Evolutionary conservation across 2,113 vertebrate species (phyloP).

Genomic region (Forbesichthys agassizii): DNA sequence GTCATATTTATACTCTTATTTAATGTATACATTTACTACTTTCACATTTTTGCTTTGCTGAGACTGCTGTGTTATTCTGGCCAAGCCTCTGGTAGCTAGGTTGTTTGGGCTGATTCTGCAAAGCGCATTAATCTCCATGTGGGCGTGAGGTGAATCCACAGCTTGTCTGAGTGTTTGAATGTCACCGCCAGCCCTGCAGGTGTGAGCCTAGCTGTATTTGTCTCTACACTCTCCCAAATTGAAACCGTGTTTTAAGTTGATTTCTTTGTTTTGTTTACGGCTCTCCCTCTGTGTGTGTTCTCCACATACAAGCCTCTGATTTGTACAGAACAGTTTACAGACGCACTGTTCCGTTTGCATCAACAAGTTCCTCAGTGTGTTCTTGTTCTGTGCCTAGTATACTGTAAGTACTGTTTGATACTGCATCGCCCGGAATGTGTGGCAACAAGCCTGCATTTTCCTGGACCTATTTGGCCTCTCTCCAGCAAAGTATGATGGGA

Average conservation of each 20-base stretch:
- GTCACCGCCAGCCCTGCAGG: constrained; percentile 31
- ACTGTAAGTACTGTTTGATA: background rate
- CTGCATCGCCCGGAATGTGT: constrained; percentile 24
- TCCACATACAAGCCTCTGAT: background rate
- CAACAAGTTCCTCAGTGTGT: constrained; percentile 20
- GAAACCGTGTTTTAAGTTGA: constrained; percentile 16
- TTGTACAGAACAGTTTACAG: background rate
- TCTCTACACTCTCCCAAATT: constrained; percentile 7
- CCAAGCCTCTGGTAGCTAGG: background rate
- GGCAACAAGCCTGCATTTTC: background rate
- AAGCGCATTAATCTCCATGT: constrained; percentile 13
- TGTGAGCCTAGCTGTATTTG: constrained; percentile 9
- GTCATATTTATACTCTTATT: background rate
- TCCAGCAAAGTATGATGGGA: background rate
- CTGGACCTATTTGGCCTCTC: constrained; percentile 27
- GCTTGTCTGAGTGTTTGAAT: constrained; percentile 24
- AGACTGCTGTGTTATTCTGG: constrained; percentile 2
- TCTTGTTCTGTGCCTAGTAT: constrained; percentile 28
- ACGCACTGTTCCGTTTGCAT: constrained; percentile 2
- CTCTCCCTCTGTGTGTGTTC: background rate
- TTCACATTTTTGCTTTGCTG: background rate
- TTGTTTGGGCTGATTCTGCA: constrained; percentile 9
- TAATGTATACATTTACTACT: too few relatives aligned
- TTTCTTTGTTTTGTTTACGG: constrained; percentile 12
- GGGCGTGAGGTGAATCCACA: constrained; percentile 24